phyloP scores from a whole-genome alignment of 2,797 vertebrate genomes.

The Acanthiza pusilla region DNA sequence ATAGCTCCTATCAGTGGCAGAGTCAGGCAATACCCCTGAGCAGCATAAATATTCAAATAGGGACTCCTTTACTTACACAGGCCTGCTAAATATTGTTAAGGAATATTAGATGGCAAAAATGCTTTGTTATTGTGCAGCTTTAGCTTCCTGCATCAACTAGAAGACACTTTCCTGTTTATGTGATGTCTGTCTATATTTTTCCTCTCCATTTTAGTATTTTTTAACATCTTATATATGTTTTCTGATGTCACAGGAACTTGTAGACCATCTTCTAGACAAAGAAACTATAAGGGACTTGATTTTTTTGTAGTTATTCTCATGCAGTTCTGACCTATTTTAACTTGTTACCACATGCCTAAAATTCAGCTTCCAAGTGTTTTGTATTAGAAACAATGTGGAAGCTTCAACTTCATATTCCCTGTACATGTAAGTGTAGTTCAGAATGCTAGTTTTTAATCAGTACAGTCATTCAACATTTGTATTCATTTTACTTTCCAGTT shows the following conservation, averaged over 20 bases:
- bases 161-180: background rate
- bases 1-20: background rate
- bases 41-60: background rate
- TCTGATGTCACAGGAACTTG: background rate
- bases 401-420: background rate
- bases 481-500: background rate
- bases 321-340: constrained; percentile 33
- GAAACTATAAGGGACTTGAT: constrained; percentile 24
- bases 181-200: background rate
- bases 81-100: background rate
- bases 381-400: background rate
- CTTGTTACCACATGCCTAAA: constrained; percentile 26
- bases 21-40: background rate
- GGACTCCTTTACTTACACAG: background rate
- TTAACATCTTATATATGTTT: background rate
- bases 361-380: constrained; percentile 27
- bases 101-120: background rate
- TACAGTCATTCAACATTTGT: background rate
- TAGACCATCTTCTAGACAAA: background rate
- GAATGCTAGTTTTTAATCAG: background rate
- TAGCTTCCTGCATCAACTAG: background rate
- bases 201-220: background rate
- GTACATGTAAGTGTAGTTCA: background rate
- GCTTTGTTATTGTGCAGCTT: background rate
- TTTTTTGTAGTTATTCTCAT: constrained; percentile 15